Percentiles rank a stretch among this genome's conserved stretches.
Evolutionary conservation across 2,113 vertebrate genomes (phyloP).

Genomic region (Rana temporaria): DNA sequence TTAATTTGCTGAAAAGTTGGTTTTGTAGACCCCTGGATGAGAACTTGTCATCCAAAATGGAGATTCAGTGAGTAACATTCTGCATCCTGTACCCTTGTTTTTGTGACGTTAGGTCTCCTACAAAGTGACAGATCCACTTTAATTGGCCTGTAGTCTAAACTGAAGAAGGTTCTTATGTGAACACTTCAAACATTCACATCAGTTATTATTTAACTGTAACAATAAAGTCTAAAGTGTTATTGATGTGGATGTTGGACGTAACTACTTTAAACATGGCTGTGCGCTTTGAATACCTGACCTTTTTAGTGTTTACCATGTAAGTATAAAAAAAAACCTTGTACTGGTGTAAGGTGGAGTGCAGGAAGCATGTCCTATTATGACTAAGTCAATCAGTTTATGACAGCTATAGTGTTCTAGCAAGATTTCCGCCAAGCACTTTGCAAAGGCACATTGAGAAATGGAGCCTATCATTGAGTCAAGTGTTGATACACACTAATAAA

Average conservation of each 20-base stretch:
- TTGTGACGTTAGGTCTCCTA: neutral
- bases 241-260: neutral
- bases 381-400: constrained; percentile 58
- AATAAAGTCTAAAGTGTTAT: neutral
- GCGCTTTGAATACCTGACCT: constrained; percentile 35
- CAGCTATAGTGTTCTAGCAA: constrained; percentile 53
- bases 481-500: constrained; percentile 37
- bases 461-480: constrained; percentile 31
- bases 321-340: constrained; percentile 9
- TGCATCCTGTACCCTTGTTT: neutral
- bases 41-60: too few species aligned
- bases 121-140: neutral
- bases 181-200: neutral
- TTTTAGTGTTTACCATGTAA: constrained; percentile 11
- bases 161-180: neutral
- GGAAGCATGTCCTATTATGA: constrained; percentile 61
- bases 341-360: constrained; percentile 44
- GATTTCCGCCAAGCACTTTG: constrained; percentile 61
- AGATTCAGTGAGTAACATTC: too few species aligned
- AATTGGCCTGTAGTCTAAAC: neutral
- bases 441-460: constrained; percentile 30
- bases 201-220: neutral
- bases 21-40: too few species aligned
- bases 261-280: neutral
- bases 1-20: too few species aligned